Evolutionary conservation across 2,113 vertebrate genomes (phyloP).

Genomic region (Siphamia tubifer): DNA sequence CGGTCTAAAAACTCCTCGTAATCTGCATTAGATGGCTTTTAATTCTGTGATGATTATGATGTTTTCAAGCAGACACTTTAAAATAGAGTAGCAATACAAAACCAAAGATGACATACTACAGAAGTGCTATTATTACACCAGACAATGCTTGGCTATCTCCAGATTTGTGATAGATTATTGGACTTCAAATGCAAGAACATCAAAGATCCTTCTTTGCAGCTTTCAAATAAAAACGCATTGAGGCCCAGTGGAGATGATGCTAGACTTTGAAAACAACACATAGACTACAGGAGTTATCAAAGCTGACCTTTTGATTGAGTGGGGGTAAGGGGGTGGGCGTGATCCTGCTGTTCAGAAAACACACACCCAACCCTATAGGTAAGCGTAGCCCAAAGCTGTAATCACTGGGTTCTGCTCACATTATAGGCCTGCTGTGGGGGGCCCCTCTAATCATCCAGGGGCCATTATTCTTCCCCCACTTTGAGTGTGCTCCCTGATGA

Average conservation of each 20-base stretch:
- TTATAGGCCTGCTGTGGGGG: neutral
- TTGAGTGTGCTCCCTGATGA: neutral
- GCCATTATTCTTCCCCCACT: neutral
- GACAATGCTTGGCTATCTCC: neutral
- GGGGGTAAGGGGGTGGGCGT: neutral
- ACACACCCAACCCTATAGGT: neutral
- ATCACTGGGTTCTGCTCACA: slow-evolving; percentile 25
- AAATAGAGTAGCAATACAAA: slow-evolving; percentile 3
- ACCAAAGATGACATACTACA: slow-evolving; percentile 11
- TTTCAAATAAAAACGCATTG: neutral
- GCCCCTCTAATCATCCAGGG: slow-evolving; percentile 34
- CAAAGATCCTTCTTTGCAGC: slow-evolving; percentile 18
- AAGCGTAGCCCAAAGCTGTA: neutral
- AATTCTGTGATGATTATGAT: slow-evolving; percentile 38
- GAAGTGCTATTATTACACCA: neutral
- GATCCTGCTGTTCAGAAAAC: slow-evolving; percentile 7
- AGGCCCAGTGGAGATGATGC: neutral
- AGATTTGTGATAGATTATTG: neutral
- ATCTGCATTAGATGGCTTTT: slow-evolving; percentile 30
- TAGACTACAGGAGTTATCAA: slow-evolving; percentile 52
- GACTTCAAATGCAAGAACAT: slow-evolving; percentile 24
- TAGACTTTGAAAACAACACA: slow-evolving; percentile 23
- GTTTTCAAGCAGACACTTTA: slow-evolving; percentile 28
- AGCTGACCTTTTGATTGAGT: slow-evolving; percentile 11
- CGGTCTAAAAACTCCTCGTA: slow-evolving; percentile 12